A percentile compares a stretch with the other conserved stretches of the same genome.
Evolutionary conservation across 1,140 invertebrate genomes (phyloP).

Genomic region (Aphis gossypii): DNA sequence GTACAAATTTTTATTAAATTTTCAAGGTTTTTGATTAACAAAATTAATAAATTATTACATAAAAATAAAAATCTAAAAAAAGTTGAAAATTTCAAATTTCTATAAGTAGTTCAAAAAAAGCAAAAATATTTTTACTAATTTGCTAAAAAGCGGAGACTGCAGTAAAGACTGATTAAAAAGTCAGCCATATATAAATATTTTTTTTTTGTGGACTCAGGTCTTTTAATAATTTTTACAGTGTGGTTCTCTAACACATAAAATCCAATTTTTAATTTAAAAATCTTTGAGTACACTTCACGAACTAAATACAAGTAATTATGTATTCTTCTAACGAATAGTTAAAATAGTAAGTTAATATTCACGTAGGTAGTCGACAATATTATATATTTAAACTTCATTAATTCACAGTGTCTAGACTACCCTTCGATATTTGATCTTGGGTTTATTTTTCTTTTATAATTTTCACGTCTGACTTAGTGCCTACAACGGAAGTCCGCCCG

Average conservation of each 20-base stretch:
- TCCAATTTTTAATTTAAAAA: not conserved
- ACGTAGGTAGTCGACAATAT: not conserved
- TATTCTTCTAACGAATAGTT: slow-evolving; percentile 13
- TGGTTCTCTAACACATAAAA: not conserved
- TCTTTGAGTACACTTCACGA: not conserved
- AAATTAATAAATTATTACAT: too few relatives aligned
- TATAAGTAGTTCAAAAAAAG: too few relatives aligned
- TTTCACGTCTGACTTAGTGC: slow-evolving; percentile 23
- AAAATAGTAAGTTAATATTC: slow-evolving; percentile 16
- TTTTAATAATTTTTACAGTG: not conserved
- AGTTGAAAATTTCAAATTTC: too few relatives aligned
- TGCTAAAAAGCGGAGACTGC: too few relatives aligned
- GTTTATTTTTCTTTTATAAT: not conserved
- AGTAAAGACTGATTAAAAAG: too few relatives aligned
- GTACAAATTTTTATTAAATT: too few relatives aligned
- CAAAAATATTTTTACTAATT: too few relatives aligned
- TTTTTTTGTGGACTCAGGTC: too few relatives aligned
- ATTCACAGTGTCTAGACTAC: slow-evolving; percentile 30
- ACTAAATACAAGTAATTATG: not conserved
- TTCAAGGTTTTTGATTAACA: too few relatives aligned
- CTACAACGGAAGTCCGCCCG: slow-evolving; percentile 28
- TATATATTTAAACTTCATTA: not conserved
- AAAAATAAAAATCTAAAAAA: too few relatives aligned
- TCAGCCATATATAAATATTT: too few relatives aligned
- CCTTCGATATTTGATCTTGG: not conserved